Conservation (phyloP, 2,113 vertebrate species). For the Pelecanoides urinatrix region DNA sequence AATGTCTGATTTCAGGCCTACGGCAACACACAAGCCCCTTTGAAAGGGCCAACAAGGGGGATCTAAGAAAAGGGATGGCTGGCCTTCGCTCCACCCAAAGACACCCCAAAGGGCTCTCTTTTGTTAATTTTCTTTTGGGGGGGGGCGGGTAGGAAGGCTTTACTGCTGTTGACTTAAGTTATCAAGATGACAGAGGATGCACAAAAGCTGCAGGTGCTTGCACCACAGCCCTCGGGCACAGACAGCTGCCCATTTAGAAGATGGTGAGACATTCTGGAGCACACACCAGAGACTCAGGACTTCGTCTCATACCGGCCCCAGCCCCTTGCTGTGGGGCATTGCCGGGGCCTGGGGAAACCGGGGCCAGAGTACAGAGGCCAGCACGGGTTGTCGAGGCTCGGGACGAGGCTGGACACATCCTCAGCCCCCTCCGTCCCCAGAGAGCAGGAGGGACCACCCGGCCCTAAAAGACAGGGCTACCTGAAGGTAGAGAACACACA, state of each 20-base stretch:
- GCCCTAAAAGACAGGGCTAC: background rate
- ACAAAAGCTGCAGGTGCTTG: background rate
- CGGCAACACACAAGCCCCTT: fast-evolving
- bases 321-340: background rate
- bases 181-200: background rate
- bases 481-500: background rate
- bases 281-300: background rate
- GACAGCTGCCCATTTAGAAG: background rate
- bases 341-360: background rate
- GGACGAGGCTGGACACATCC: background rate
- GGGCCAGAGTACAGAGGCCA: background rate
- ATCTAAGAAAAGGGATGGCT: background rate
- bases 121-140: background rate
- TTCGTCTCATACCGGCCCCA: fast-evolving
- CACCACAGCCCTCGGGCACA: fast-evolving
- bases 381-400: fast-evolving
- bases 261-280: background rate
- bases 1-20: background rate
- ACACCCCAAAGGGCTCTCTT: background rate
- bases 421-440: background rate
- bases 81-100: background rate
- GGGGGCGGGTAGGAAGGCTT: background rate
- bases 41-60: background rate
- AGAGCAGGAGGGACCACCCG: fast-evolving
- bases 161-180: background rate